Evolutionary conservation across 2,113 vertebrate genomes (phyloP), one percentile per base, ranked within the genome.

Genomic region (Seriola rivoliana): DNA sequence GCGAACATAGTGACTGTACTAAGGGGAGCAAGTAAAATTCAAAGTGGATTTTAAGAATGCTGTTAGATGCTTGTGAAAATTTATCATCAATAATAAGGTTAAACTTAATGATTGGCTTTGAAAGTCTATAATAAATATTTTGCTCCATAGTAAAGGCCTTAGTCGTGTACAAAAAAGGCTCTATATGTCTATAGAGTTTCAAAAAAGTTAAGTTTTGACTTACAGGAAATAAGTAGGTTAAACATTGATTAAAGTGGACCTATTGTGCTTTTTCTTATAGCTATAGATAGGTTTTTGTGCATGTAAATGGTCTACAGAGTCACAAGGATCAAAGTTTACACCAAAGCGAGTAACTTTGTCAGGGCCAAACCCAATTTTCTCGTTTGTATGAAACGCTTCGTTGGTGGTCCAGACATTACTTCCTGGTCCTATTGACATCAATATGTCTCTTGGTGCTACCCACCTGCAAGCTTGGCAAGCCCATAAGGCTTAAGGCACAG

Each of bases 1-100:
- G 80, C 71, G 86, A 93, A 91, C 85, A 23, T 84, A 58, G 44
- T 50, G 74, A 71, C 84, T 85, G 81, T 78, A 87, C 84, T 85
- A 75, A 62, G 50, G 50, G 40, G 54, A 77, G 74, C 80, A 86
- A 91, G 82, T 92, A 66, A 55, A 80, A 88, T 91, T 85, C 79
- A 78, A 89, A 86, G 71, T 81, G 71, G 29, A 29, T 79, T 77
- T 75, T 75, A 77, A 86, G 82, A 89, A 90, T 76, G 76, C 66
- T 50, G 46, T 83, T 78, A 52, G 58, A 68, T 34, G 62, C 46
- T 82, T 73, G 48, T 82, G 80, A 86, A 91, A 90, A 60, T 48
- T 75, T 77, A 81, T 85, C 70, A 89, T 88, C 69, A 81, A 92
- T 90, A 88, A 79, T 36, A 78, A 80, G 71, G 78, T 91, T 89